These are phyloP conservation scores for Chloroceryle amazona DNA, from an alignment of 2,797 vertebrate genomes.

Conservation along the genomic window DNA sequence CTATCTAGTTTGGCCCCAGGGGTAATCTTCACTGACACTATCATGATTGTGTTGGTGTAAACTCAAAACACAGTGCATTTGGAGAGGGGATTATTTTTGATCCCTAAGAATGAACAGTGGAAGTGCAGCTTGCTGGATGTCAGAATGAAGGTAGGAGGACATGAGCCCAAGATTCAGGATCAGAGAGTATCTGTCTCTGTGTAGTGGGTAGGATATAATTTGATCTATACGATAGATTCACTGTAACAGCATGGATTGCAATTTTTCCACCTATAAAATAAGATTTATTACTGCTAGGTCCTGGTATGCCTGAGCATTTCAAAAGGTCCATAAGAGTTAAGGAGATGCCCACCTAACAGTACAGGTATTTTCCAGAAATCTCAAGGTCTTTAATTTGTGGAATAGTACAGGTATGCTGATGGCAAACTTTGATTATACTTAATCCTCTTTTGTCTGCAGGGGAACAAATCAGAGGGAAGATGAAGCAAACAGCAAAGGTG, in stretches of 20 bases:
- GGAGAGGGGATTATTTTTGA: not conserved
- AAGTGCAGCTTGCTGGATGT: not conserved
- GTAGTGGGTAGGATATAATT: not conserved
- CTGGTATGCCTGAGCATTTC: not conserved
- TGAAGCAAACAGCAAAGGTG: not conserved
- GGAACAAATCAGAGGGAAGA: not conserved
- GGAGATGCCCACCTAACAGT: not conserved
- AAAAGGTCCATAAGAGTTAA: not conserved
- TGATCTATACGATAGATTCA: not conserved
- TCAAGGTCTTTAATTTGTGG: constrained; percentile 29
- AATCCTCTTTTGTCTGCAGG: constrained; percentile 41
- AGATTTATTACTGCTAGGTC: not conserved
- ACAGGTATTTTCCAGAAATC: not conserved
- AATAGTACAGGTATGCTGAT: constrained; percentile 15
- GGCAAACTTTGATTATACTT: constrained; percentile 25
- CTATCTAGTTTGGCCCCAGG: not conserved
- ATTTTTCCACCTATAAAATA: constrained; percentile 24
- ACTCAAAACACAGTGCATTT: not conserved
- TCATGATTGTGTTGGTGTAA: not conserved
- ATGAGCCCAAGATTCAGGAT: not conserved
- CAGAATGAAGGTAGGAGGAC: not conserved
- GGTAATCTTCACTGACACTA: not conserved
- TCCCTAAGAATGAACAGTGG: not conserved
- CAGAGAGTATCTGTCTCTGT: not conserved
- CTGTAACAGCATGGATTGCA: not conserved